Percentiles rank a stretch among this genome's conserved stretches.
These are phyloP conservation scores for Syngnathus typhle DNA, from an alignment of 2,113 vertebrate species.

Conservation along the genomic window DNA sequence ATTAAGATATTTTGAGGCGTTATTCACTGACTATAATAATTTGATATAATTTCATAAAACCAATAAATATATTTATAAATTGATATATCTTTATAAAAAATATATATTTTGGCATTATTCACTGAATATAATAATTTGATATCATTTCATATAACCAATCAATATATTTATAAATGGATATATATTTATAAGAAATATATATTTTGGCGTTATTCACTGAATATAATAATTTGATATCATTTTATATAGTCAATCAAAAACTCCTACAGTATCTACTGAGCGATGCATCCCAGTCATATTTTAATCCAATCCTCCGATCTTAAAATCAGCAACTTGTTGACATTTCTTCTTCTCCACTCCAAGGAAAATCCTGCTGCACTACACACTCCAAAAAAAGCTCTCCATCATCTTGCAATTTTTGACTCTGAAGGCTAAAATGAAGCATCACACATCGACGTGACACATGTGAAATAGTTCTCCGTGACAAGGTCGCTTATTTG, in stretches of 20 bases:
- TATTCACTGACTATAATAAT: conserved; percentile 46
- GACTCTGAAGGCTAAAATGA: not conserved
- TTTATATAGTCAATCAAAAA: not conserved
- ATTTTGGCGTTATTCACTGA: conserved; percentile 29
- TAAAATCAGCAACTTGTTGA: not conserved
- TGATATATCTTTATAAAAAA: not conserved
- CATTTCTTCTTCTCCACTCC: not conserved
- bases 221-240: conserved; percentile 29
- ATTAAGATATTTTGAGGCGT: not conserved
- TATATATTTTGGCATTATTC: not conserved
- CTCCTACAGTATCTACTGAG: not conserved
- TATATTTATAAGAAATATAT: not conserved
- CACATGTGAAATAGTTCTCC: conserved; percentile 9
- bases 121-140: conserved; percentile 45
- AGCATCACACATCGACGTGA: not conserved
- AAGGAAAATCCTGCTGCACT: not conserved
- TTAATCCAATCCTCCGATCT: not conserved
- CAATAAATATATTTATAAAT: too few species aligned
- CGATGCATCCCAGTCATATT: not conserved
- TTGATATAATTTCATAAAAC: not conserved
- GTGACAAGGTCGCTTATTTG: conserved; percentile 28
- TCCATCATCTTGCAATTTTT: too few species aligned
- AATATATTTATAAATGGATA: too few species aligned
- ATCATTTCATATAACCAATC: not conserved
- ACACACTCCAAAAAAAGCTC: too few species aligned